A percentile compares a stretch with the other conserved stretches of the same genome.
These are phyloP conservation scores for Tridacna crocea DNA, from an alignment of 2,888 invertebrate genomes.

Conservation along the genomic window DNA sequence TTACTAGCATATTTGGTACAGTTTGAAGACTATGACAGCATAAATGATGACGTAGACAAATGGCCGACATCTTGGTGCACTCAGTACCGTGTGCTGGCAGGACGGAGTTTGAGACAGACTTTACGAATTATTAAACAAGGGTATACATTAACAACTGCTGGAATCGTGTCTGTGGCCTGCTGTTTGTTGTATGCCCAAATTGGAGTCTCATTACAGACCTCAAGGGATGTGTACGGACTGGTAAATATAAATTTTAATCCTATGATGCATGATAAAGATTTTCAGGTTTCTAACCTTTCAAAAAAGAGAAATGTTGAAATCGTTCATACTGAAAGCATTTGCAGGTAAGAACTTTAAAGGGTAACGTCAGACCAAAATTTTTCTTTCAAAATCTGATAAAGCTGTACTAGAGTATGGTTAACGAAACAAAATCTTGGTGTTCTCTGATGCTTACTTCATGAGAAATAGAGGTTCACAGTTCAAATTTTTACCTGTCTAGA, in stretches of 20 bases:
- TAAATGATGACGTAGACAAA: conserved; percentile 13
- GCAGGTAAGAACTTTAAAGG: too few relatives aligned
- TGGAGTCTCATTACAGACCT: conserved; percentile 89
- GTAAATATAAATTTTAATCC: conserved; percentile 76
- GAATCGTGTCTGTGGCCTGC: conserved; percentile 85
- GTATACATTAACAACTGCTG: conserved; percentile 89
- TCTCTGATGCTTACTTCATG: too few relatives aligned
- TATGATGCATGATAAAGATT: not conserved
- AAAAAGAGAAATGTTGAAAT: too few relatives aligned
- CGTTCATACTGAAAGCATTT: too few relatives aligned
- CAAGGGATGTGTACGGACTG: conserved; percentile 91
- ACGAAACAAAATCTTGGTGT: too few relatives aligned
- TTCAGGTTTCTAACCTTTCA: too few relatives aligned
- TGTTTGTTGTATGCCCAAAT: conserved; percentile 92
- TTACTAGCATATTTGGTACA: not conserved
- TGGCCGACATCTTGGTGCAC: conserved; percentile 92
- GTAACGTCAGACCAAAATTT: too few relatives aligned
- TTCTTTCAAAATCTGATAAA: too few relatives aligned
- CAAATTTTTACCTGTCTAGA: too few relatives aligned
- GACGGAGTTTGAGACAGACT: conserved; percentile 87
- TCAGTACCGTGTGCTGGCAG: conserved; percentile 89
- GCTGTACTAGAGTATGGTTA: too few relatives aligned
- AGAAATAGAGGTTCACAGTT: too few relatives aligned
- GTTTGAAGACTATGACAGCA: conserved; percentile 3
- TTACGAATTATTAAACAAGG: conserved; percentile 91